Evolutionary conservation across 2,113 vertebrate species (phyloP).

Genomic region (Semnornis frantzii): DNA sequence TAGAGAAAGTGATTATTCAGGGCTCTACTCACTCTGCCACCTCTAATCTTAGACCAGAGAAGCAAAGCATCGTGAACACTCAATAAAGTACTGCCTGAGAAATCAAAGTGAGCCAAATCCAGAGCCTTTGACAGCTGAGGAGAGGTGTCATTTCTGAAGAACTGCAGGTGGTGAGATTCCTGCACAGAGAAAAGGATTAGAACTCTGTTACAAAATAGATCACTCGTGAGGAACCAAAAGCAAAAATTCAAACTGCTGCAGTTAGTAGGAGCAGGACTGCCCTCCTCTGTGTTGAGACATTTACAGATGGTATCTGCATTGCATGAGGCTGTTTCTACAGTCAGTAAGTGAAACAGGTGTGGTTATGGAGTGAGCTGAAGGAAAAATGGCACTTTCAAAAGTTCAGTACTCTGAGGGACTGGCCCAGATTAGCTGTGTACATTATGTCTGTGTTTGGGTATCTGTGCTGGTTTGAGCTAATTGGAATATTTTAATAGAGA

Average conservation of each 20-base stretch:
- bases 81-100: background rate
- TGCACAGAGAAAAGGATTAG: background rate
- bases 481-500: no score
- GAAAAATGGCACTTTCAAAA: background rate
- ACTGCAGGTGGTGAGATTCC: background rate
- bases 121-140: background rate
- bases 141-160: background rate
- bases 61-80: background rate
- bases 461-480: no score
- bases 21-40: background rate
- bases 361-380: background rate
- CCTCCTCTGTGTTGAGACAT: background rate
- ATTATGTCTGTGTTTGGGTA: background rate
- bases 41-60: background rate
- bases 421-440: slow-evolving; percentile 1
- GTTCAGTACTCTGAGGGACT: background rate
- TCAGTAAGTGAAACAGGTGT: background rate
- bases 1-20: background rate
- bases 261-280: background rate
- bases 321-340: background rate
- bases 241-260: background rate
- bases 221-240: background rate
- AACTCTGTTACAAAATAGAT: background rate
- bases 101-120: background rate
- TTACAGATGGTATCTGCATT: background rate